Conservation (phyloP, 2,888 invertebrate genomes). For the Vandiemenella viatica region DNA sequence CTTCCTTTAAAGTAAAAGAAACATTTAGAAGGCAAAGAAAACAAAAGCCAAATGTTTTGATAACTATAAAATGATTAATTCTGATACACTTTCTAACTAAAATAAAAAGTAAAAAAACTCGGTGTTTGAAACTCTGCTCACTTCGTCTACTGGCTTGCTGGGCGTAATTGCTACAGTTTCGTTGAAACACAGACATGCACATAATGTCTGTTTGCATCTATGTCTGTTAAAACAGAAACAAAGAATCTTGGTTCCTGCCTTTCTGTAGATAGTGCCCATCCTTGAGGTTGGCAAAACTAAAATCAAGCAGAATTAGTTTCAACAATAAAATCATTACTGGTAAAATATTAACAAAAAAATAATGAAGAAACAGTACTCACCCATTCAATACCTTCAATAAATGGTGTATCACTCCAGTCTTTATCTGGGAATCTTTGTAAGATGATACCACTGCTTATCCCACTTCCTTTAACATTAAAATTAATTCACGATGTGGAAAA, state of each 20-base stretch:
- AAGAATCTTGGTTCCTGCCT: slow-evolving; percentile 89
- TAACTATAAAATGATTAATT: too few species aligned
- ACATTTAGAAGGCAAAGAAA: not conserved
- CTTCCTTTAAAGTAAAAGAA: slow-evolving; percentile 39
- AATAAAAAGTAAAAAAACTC: too few species aligned
- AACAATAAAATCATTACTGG: too few species aligned
- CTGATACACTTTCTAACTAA: too few species aligned
- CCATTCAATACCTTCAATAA: slow-evolving; percentile 95
- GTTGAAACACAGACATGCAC: slow-evolving; percentile 91
- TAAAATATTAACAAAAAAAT: too few species aligned
- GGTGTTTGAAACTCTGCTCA: slow-evolving; percentile 22
- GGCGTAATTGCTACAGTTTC: slow-evolving; percentile 87
- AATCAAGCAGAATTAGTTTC: too few species aligned
- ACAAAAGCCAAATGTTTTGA: not conserved
- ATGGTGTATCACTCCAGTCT: slow-evolving; percentile 92
- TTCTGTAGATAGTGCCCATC: slow-evolving; percentile 86
- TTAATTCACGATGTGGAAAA: too few species aligned
- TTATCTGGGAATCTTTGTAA: slow-evolving; percentile 89
- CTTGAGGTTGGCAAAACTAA: slow-evolving; percentile 97
- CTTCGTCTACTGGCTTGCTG: slow-evolving; percentile 85
- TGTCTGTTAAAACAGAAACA: slow-evolving; percentile 91
- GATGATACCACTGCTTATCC: slow-evolving; percentile 76
- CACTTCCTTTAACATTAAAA: slow-evolving; percentile 43
- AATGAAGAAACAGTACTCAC: slow-evolving; percentile 31
- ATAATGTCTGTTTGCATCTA: slow-evolving; percentile 94